Evolutionary conservation across 2,797 vertebrate species (phyloP).

Genomic region (Salmo trutta): DNA sequence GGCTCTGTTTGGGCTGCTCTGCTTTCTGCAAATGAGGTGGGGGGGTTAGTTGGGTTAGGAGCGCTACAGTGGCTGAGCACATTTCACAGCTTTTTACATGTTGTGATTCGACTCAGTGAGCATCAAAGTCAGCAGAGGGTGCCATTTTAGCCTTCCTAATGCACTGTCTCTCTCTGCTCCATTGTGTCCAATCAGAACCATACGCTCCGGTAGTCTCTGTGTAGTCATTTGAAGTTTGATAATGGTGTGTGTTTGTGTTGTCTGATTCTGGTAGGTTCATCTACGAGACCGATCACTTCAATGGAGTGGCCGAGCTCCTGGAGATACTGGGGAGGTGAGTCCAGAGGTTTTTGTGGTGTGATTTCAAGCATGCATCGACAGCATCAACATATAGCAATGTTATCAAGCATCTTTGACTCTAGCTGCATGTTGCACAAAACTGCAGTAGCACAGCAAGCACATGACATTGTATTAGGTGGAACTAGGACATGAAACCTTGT

Average conservation of each 20-base stretch:
- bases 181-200: not conserved
- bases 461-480: no score
- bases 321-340: constrained; percentile 89
- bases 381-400: not conserved
- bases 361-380: not conserved
- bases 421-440: no score
- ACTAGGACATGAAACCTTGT: no score
- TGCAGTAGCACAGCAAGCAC: no score
- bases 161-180: not conserved
- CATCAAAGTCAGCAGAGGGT: not conserved
- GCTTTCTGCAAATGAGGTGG: no score
- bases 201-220: not conserved
- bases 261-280: constrained; percentile 83
- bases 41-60: no score
- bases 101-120: not conserved
- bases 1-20: no score
- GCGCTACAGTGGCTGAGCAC: not conserved
- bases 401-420: no score
- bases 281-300: constrained; percentile 98
- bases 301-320: constrained; percentile 94
- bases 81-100: no score
- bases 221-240: not conserved
- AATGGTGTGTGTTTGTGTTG: constrained; percentile 1
- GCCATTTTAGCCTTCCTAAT: not conserved
- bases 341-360: not conserved